A percentile compares a stretch with the other conserved stretches of the same genome.
Conservation (phyloP, 2,888 invertebrate genomes). For the Polydesmus complanatus region DNA sequence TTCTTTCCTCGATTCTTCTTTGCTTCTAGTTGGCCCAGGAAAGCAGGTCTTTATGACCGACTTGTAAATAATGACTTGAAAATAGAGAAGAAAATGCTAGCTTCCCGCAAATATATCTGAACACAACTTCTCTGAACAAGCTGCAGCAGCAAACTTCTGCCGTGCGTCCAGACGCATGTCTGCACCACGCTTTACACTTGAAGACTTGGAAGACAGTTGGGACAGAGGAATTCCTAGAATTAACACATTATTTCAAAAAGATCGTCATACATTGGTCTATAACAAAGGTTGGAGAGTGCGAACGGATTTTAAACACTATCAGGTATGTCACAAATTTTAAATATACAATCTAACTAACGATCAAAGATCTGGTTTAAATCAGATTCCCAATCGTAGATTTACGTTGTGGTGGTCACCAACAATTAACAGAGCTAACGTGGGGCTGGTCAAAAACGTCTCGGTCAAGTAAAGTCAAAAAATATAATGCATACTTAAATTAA, state of each 20-base stretch:
- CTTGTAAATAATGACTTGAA: no score
- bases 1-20: no score
- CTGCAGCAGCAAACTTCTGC: no score
- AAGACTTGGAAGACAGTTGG: slow-evolving; percentile 99
- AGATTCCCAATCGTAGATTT: slow-evolving; percentile 98
- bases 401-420: slow-evolving; percentile 99
- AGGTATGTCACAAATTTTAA: slow-evolving; percentile 39
- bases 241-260: slow-evolving; percentile 98
- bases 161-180: no score
- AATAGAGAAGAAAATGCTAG: no score
- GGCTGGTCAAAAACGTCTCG: slow-evolving; percentile 99
- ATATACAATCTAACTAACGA: slow-evolving; percentile 82
- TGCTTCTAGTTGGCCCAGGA: no score
- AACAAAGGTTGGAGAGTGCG: slow-evolving; percentile 99
- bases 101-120: no score
- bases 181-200: no score
- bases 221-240: slow-evolving; percentile 97
- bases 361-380: slow-evolving; percentile 97
- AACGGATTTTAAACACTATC: slow-evolving; percentile 98
- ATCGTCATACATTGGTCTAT: slow-evolving; percentile 94
- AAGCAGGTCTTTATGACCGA: no score
- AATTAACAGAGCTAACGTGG: slow-evolving; percentile 96
- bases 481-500: neutral
- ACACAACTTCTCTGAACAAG: no score
- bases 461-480: slow-evolving; percentile 53